Conservation (phyloP, 2,113 vertebrate species). For the Leucopsar rothschildi region DNA sequence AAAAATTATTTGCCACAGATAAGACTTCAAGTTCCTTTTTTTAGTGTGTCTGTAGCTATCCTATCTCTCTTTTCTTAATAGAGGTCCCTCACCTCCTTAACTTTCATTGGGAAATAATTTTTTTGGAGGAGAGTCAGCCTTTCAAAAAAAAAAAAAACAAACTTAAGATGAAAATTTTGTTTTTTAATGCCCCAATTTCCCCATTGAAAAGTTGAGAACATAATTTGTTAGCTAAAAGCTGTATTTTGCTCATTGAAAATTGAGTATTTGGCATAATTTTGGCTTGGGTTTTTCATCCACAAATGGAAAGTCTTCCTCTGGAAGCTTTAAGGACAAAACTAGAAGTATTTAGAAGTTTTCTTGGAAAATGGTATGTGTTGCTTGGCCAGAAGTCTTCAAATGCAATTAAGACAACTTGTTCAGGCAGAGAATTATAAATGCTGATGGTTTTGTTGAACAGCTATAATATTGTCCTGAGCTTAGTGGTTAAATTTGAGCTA, state of each 20-base stretch:
- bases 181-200: background rate
- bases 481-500: background rate
- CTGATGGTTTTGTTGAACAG: background rate
- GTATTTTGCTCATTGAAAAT: background rate
- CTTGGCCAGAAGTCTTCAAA: background rate
- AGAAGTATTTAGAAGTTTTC: background rate
- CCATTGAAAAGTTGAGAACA: background rate
- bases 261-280: background rate
- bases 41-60: background rate
- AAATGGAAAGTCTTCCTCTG: background rate
- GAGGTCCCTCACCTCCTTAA: background rate
- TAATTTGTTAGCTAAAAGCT: background rate
- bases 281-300: background rate
- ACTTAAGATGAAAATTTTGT: background rate
- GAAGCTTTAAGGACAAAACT: background rate
- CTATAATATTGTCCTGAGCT: background rate
- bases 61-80: background rate
- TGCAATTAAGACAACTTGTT: background rate
- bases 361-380: background rate
- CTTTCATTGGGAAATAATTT: background rate
- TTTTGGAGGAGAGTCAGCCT: background rate
- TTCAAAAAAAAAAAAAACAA: background rate
- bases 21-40: background rate
- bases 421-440: background rate
- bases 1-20: background rate